Base-by-base conservation (phyloP, 2,113 vertebrate genomes). In the Leptobrachium leishanense region DNA sequence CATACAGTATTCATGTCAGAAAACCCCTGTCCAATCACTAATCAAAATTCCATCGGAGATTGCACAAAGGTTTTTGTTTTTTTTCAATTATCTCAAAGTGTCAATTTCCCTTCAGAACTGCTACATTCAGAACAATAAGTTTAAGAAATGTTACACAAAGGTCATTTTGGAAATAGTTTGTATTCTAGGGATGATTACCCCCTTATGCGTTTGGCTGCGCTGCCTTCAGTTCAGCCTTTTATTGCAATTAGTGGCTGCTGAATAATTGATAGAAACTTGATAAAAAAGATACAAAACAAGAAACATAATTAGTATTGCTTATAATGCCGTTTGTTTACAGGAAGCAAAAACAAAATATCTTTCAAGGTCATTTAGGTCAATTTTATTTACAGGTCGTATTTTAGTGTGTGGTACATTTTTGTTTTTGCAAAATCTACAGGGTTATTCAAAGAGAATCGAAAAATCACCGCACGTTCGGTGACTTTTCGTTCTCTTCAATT, bases 101-200 rank as follows among this genome's bases (percentile, higher is more conserved):
- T 31, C 50, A 53, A 11, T 41, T 42, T n/a, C 42, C 43, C 15
- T 10, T 5, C 13, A 69, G 20, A 70, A 70, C 20, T 46, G 68
- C 67, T 79, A 67, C 41, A 73, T 67, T 72, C 42, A 70, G 75
- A 69, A 54, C 64, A 77, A 69, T 39, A 44, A 72, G 20, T 57
- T 67, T 43, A 8, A 54, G 46, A 73, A 79, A 73, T 79, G 70
- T 55, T 72, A 73, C 46, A 13, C 66, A 79, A 79, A 79, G 77
- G 77, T 79, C 77, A 79, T 65, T 71, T 71, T 46, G 20, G 46
- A 31, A 79, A 11, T 6, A 53, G 55, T 64, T 53, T 76, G 44
- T 59, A 6, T 66, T 72, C 13, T 65, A 63, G 43, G 72, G 69
- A 41, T 79, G 77, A 79, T 79, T 73, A 73, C 59, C 2, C 3